Base-by-base conservation (phyloP, 2,797 vertebrate genomes). In the Coluber constrictor region DNA sequence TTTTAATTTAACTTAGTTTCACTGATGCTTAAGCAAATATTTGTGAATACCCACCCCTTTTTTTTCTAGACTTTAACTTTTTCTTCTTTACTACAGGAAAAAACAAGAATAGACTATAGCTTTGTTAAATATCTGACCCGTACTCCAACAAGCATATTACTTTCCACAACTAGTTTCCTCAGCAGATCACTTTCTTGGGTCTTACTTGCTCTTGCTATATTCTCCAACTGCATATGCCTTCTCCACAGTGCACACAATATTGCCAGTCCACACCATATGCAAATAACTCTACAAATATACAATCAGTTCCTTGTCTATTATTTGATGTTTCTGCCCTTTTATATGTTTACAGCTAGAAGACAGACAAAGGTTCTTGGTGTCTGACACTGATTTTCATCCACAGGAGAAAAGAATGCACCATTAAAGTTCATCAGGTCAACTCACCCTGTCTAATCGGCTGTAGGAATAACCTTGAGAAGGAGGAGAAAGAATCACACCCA, bases 1-100 rank as follows among this genome's bases (percentile, higher is more conserved):
- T 83, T 47, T 83, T 47, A 83, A 83, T 4, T 83, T 47, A 83
- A 83, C 10, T 83, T 83, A 47, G 20, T 23, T 47, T 83, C 37
- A 83, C 2, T 93, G 92, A 93, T 91, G 51, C 11, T 93, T 94
- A 95, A 25, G 12, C 4, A 3, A 29, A 1, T 47, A 88, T 93
- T 94, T 12, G n/a, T 86, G 89, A 0, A 12, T 83, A 23, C 10
- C 37, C 20, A 83, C 4, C 10, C 37, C 37, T 83, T 10, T 83
- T 25, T 25, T 83, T 83, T 83, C 20, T 83, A 47, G 3, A 25
- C 0, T 79, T 43, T 83, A 11, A 43, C 7, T 43, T 79, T 74
- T 37, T 20, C 32, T 83, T 25, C 74, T 83, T 43, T 83, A 9
- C 37, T 43, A 83, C 12, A 9, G 20, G 3, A 63, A 79, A 18